Evolutionary conservation across 1,140 invertebrate genomes (phyloP).

Genomic region (Ectropis grisescens): DNA sequence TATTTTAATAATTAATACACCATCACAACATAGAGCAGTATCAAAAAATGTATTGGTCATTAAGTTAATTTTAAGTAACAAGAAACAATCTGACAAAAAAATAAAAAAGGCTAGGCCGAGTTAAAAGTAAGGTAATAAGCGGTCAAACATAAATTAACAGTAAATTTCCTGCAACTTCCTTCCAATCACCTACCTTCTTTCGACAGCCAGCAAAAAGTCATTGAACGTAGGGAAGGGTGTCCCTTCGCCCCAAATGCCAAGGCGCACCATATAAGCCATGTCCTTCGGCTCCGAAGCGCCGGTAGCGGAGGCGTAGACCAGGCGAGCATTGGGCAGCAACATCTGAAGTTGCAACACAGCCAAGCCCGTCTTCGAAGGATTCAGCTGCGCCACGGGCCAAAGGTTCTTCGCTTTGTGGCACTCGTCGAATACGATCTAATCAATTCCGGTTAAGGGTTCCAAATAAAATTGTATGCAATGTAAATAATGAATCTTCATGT

Average conservation of each 20-base stretch:
- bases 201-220: constrained; percentile 96
- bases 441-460: constrained; percentile 71
- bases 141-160: too few relatives aligned
- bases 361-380: constrained; percentile 90
- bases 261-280: constrained; percentile 99
- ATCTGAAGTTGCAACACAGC: constrained; percentile 97
- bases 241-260: constrained; percentile 98
- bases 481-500: too few relatives aligned
- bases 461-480: too few relatives aligned
- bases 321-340: constrained; percentile 91
- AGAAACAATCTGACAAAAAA: too few relatives aligned
- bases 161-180: too few relatives aligned
- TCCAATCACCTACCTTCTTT: constrained; percentile 89
- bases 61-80: too few relatives aligned
- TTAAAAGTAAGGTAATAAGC: too few relatives aligned
- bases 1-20: too few relatives aligned
- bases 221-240: constrained; percentile 95
- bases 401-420: constrained; percentile 99
- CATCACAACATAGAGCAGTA: too few relatives aligned
- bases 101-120: too few relatives aligned
- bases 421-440: too few relatives aligned
- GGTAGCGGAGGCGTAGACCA: constrained; percentile 98
- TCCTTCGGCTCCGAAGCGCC: constrained; percentile 98
- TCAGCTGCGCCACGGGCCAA: constrained; percentile 96
- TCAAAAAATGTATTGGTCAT: too few relatives aligned